Percentiles rank a stretch among this genome's conserved stretches.
Evolutionary conservation across 2,888 invertebrate genomes (phyloP).

Genomic region (Autographa pulchrina): DNA sequence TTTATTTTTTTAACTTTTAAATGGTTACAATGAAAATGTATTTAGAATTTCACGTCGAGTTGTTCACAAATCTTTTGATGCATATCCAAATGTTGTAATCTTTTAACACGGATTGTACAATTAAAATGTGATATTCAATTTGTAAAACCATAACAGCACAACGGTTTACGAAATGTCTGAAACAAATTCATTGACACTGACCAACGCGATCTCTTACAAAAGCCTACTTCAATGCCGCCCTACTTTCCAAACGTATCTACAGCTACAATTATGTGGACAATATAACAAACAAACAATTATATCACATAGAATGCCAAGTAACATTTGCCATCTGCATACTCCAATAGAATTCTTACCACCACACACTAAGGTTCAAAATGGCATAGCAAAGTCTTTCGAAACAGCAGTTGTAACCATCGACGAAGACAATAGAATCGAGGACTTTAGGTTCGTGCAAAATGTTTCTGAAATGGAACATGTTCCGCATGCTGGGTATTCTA

Average conservation of each 20-base stretch:
- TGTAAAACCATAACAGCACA: conserved; percentile 52
- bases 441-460: conserved; percentile 65
- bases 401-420: conserved; percentile 49
- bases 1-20: background rate
- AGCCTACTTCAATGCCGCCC: conserved; percentile 87
- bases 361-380: conserved; percentile 66
- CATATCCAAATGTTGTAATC: conserved; percentile 27
- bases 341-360: conserved; percentile 47
- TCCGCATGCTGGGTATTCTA: conserved; percentile 29
- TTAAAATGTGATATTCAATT: conserved; percentile 59
- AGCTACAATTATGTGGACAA: conserved; percentile 81
- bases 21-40: background rate
- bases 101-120: conserved; percentile 34
- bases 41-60: background rate
- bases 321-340: conserved; percentile 28
- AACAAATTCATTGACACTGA: conserved; percentile 87
- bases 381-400: conserved; percentile 24
- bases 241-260: conserved; percentile 83
- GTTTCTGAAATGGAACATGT: conserved; percentile 62
- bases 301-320: conserved; percentile 62
- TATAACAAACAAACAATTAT: conserved; percentile 79
- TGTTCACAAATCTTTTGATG: conserved; percentile 21
- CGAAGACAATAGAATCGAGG: conserved; percentile 77
- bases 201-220: conserved; percentile 83
- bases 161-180: conserved; percentile 76